A percentile compares a stretch with the other conserved stretches of the same genome.
These are phyloP conservation scores for Oryctes rhinoceros DNA, from an alignment of 1,140 invertebrate genomes.

Conservation along the genomic window DNA sequence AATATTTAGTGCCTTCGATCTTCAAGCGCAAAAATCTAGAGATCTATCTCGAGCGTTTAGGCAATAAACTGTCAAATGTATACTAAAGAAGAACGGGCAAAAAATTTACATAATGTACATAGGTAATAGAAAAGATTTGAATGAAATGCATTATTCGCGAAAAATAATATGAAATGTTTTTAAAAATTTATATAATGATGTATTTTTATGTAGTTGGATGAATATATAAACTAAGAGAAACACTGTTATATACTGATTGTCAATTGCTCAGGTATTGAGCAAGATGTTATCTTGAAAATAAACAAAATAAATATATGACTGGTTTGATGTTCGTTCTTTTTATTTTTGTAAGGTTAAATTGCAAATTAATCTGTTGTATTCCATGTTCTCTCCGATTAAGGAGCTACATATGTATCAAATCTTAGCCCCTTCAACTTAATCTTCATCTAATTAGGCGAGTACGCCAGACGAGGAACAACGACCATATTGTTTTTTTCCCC, in stretches of 20 bases:
- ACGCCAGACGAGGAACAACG: no score
- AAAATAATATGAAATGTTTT: not conserved
- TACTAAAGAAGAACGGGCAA: not conserved
- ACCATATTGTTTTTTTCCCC: no score
- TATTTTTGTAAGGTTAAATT: not conserved
- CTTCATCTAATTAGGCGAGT: no score
- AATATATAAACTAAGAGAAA: not conserved
- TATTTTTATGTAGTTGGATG: slow-evolving; percentile 2
- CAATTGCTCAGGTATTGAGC: not conserved
- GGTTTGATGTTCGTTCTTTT: not conserved
- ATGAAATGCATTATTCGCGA: not conserved
- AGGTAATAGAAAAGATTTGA: not conserved
- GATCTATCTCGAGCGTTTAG: not conserved
- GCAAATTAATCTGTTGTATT: no score
- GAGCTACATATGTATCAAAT: no score
- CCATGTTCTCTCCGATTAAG: no score
- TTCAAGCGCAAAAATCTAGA: not conserved
- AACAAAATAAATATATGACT: not conserved
- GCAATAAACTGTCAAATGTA: not conserved
- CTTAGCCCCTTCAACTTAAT: no score
- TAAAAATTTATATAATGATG: not conserved
- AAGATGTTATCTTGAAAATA: slow-evolving; percentile 6
- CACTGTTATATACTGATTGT: slow-evolving; percentile 6
- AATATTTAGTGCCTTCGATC: not conserved
- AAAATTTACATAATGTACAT: not conserved